Evolutionary conservation across 2,113 vertebrate genomes (phyloP), one percentile per base, ranked within the genome.

Genomic region (Oceanodroma tethys): DNA sequence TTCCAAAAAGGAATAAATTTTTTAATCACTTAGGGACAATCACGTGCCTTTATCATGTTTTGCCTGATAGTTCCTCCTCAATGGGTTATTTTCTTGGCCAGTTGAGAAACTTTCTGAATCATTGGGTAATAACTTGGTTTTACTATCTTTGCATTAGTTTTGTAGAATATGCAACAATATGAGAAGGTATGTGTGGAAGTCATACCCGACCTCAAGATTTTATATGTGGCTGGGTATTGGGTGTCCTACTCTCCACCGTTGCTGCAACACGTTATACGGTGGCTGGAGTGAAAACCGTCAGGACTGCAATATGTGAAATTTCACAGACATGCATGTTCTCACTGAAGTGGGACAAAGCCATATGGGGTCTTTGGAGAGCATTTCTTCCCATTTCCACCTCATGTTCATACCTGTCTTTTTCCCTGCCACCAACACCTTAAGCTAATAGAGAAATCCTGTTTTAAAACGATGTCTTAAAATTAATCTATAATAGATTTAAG

Each of bases 241-340:
- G 36, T 71, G 53, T 75, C 43, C 73, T 63, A 0, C 73, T 94
- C 13, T 1, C 32, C 63, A 30, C 16, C 10, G 6, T 0, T 38
- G 55, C 79, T 90, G 73, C 43, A 30, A 0, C 29, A 47, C 2
- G 0, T 29, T 29, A 3, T 4, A 7, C 0, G 0, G 23, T 32
- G 20, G 45, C 12, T 67, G 1, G 2, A 67, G 27, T 70, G 45
- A 17, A 76, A 88, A 11, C 36, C 9, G 1, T 9, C 40, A 52
- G 50, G 58, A 19, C 15, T 56, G 40, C 56, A 75, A 2, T 53
- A 23, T 36, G 42, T 58, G 75, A 48, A 38, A 36, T 22, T 47
- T 40, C 47, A 56, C 36, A 60, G 34, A 5, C 0, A 0, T 29
- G 29, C 26, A 2, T 26, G 5, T 36, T 68, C 70, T 79, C 25